phyloP scores from a whole-genome alignment of 30 jellyfish, hydroid and myxozoan genomes.

The Chrysaora quinquecirrha region DNA sequence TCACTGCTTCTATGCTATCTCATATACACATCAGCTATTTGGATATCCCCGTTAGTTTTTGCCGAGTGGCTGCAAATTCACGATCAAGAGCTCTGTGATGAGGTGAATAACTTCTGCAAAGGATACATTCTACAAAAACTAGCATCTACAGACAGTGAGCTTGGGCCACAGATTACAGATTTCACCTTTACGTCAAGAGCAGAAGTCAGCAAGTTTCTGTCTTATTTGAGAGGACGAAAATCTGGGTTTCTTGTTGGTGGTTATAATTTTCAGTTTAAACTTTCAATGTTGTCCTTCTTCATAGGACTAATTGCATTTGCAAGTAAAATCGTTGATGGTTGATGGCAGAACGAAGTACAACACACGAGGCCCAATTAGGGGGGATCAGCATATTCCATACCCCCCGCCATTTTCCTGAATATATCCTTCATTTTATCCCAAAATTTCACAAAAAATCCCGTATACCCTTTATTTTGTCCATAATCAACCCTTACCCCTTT shows the following conservation, averaged over 20 bases:
- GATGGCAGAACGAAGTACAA: no score
- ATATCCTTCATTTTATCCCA: no score
- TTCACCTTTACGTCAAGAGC: conserved; percentile 27
- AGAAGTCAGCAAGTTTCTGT: conserved; percentile 33
- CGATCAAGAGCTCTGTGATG: conserved; percentile 15
- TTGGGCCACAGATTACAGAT: background rate
- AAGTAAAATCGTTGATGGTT: conserved; percentile 10
- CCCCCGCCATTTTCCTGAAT: no score
- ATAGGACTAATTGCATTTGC: conserved; percentile 29
- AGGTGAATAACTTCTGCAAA: conserved; percentile 36
- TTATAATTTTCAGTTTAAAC: conserved; percentile 35
- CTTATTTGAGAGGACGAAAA: conserved; percentile 41
- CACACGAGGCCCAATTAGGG: no score
- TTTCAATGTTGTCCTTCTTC: conserved; percentile 49
- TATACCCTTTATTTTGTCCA: no score
- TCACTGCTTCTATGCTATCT: background rate
- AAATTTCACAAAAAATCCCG: no score
- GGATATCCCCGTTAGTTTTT: conserved; percentile 40
- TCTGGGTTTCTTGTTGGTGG: conserved; percentile 63
- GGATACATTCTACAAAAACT: background rate
- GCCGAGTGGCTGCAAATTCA: conserved; percentile 39
- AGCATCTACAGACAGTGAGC: background rate
- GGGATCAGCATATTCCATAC: no score
- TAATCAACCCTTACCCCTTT: no score
- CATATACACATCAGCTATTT: background rate